Evolutionary conservation across 1,140 invertebrate species (phyloP), one percentile per base, ranked within the genome.

Genomic region (Halotydeus destructor): DNA sequence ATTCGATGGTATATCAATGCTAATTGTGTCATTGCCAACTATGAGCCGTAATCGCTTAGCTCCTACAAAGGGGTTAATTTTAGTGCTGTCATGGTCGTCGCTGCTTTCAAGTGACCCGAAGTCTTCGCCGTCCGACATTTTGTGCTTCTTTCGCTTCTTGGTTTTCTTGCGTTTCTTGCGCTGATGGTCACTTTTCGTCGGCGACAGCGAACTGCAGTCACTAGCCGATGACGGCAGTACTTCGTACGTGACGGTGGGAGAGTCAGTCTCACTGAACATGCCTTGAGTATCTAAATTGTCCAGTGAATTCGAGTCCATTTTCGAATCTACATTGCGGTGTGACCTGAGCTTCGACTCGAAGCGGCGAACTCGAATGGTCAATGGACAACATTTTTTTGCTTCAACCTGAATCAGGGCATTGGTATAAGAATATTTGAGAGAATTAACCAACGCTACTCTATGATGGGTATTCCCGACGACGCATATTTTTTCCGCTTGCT

Each of bases 11-110:
- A 82, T 69, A 60, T 82, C 73, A 54, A 84, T 80, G 53, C 78
- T 82, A 53, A 73, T 74, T 52, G 74, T 77, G 57, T 84, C 78
- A 58, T 81, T 80, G 44, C 78, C 77, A 52, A 83, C 76, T 50
- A 81, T 81, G 49, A 84, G 63, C 52, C 75, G 68, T 52, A 84
- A 60, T 53, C 78, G 67, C 63, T 82, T 82, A 69, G 19, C 23
- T 19, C 14, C 18, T 24, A 27, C 23, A 33, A 19, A 12, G 14
- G 16, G 33, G 27, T 36, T 45, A 30, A 30, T 36, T 19, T 24
- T 24, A 23, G 23, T 32, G 23, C 21, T 39, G 34, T 19, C n/a
- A 25, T n/a, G 9, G 26, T 21, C 14, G 23, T 16, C 14, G 8
- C n/a, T 25, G 19, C 21, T 25, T 11, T 33, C 16, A 6, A 45